Evolutionary conservation across 2,888 invertebrate genomes (phyloP).

Genomic region (Leptopilina myrica): DNA sequence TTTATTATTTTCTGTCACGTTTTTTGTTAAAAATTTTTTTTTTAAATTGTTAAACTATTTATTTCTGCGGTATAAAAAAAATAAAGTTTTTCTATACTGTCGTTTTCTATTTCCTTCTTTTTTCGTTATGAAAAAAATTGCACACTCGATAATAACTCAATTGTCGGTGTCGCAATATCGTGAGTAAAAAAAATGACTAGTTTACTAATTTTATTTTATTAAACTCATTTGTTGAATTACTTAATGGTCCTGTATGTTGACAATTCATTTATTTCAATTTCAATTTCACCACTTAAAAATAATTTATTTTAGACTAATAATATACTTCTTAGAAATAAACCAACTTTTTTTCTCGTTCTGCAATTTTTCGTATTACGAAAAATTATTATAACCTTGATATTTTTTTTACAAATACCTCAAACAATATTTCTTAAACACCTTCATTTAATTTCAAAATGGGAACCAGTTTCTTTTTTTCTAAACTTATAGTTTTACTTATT

Average conservation of each 20-base stretch:
- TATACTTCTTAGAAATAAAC: constrained; percentile 20
- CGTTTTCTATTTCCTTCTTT: background rate
- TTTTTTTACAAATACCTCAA: constrained; percentile 23
- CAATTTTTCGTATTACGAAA: background rate
- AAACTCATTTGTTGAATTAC: constrained; percentile 8
- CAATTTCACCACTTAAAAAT: constrained; percentile 23
- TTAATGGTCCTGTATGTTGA: background rate
- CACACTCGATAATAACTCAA: background rate
- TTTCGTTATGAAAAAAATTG: background rate
- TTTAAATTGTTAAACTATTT: too few species aligned
- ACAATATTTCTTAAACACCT: background rate
- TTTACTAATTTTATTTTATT: constrained; percentile 18
- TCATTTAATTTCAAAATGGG: background rate
- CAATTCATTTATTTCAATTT: background rate
- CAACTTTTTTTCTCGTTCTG: background rate
- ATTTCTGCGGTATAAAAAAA: too few species aligned
- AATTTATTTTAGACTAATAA: constrained; percentile 7
- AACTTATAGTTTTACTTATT: background rate
- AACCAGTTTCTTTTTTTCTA: background rate
- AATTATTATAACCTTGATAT: background rate
- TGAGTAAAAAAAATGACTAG: constrained; percentile 17
- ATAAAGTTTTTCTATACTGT: background rate
- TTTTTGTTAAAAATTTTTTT: too few species aligned
- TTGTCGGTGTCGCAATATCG: background rate
- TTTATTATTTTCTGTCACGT: too few species aligned